phyloP scores from a whole-genome alignment of 2,113 vertebrate species.

The Thalassarche chlororhynchos region DNA sequence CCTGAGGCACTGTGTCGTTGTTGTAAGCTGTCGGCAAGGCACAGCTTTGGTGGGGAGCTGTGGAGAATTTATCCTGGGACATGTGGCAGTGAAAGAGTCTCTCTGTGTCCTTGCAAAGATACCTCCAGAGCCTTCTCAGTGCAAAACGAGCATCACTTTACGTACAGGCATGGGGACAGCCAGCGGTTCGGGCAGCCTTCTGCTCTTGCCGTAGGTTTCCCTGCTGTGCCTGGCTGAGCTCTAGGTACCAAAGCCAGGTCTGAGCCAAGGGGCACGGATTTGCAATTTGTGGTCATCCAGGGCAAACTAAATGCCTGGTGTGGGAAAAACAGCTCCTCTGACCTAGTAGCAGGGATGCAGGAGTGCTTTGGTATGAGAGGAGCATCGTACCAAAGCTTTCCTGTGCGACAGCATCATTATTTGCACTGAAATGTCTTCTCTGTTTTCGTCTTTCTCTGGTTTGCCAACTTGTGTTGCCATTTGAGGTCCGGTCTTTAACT shows the following conservation, averaged over 20 bases:
- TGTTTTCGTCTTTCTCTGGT: neutral
- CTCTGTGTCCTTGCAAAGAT: neutral
- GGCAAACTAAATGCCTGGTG: neutral
- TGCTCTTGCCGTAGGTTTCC: neutral
- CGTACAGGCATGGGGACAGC: neutral
- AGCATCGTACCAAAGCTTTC: neutral
- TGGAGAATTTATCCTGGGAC: neutral
- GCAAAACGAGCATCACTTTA: neutral
- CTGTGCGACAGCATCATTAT: neutral
- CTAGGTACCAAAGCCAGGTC: neutral
- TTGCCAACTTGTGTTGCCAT: neutral
- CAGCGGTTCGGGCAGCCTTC: neutral
- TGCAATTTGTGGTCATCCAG: neutral
- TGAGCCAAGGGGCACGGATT: neutral
- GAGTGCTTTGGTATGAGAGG: neutral
- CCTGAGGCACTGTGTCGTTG: neutral
- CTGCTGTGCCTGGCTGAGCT: neutral
- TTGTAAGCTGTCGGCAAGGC: neutral
- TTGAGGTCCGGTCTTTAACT: neutral
- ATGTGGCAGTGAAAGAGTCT: neutral
- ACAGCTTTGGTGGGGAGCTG: neutral
- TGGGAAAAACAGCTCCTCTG: neutral
- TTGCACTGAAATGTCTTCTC: neutral
- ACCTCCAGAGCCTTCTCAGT: neutral
- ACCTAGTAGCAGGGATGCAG: neutral